Percentiles rank a stretch among this genome's conserved stretches.
Conservation (phyloP, 2,113 vertebrate genomes). For the Todiramphus chloris region DNA sequence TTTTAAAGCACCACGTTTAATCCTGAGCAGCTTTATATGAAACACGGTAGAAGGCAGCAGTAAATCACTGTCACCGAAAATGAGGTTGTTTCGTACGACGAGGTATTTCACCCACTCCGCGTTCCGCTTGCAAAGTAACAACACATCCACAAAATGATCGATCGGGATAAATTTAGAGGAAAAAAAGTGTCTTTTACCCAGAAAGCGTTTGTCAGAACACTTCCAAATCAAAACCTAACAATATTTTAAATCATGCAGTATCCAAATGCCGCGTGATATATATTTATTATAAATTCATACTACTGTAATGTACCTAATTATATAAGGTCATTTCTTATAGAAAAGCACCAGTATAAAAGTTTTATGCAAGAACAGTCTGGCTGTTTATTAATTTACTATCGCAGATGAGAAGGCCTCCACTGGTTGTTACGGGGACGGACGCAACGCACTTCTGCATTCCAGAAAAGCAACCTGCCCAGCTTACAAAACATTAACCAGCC, state of each 20-base stretch:
- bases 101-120: background rate
- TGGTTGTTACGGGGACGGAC: background rate
- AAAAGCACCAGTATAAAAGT: conserved; percentile 60
- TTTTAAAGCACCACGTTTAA: background rate
- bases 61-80: background rate
- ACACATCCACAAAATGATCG: background rate
- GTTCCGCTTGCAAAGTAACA: background rate
- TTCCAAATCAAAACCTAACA: background rate
- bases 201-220: conserved; percentile 7
- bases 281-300: conserved; percentile 42
- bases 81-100: background rate
- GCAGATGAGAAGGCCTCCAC: conserved; percentile 30
- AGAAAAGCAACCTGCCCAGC: background rate
- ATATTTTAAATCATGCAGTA: conserved; percentile 37
- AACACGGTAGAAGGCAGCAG: background rate
- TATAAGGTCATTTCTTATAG: conserved; percentile 62
- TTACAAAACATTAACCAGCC: background rate
- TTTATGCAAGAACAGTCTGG: conserved; percentile 60
- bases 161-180: conserved; percentile 17
- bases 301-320: conserved; percentile 30
- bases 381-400: conserved; percentile 67
- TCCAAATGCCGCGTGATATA: background rate
- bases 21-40: background rate
- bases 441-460: background rate
- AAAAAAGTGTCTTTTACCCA: conserved; percentile 24